A percentile compares a stretch with the other conserved stretches of the same genome.
Conservation (phyloP, 2,797 vertebrate species). For the Syncerus caffer region DNA sequence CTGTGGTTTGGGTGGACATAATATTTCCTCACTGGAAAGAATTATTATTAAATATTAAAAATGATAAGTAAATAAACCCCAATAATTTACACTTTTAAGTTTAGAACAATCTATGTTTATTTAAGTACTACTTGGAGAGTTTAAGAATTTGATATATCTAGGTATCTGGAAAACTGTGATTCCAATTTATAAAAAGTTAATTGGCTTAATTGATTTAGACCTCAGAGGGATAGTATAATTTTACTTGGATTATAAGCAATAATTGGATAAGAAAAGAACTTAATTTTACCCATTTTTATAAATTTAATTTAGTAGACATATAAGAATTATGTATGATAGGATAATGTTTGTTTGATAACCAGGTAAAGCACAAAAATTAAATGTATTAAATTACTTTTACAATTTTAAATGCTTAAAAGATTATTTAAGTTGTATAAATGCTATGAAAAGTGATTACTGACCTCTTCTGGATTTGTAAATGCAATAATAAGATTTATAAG, state of each 20-base stretch:
- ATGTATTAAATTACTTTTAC: not conserved
- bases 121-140: not conserved
- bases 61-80: constrained; percentile 11
- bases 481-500: not conserved
- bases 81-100: constrained; percentile 36
- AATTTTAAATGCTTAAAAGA: constrained; percentile 36
- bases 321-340: constrained; percentile 11
- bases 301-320: not conserved
- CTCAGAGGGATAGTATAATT: constrained; percentile 43
- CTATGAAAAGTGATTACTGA: not conserved
- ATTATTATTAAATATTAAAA: constrained; percentile 28
- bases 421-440: not conserved
- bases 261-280: constrained; percentile 12
- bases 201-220: constrained; percentile 23
- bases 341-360: constrained; percentile 12
- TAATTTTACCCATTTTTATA: constrained; percentile 18
- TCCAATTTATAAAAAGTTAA: constrained; percentile 23
- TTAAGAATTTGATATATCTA: constrained; percentile 30
- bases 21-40: not conserved
- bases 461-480: not conserved
- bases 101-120: constrained; percentile 10
- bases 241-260: constrained; percentile 34
- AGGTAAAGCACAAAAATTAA: constrained; percentile 23
- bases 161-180: not conserved
- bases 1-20: not conserved